Evolutionary conservation across 1,140 invertebrate genomes (phyloP).

Genomic region (Tetraneura akinire): DNA sequence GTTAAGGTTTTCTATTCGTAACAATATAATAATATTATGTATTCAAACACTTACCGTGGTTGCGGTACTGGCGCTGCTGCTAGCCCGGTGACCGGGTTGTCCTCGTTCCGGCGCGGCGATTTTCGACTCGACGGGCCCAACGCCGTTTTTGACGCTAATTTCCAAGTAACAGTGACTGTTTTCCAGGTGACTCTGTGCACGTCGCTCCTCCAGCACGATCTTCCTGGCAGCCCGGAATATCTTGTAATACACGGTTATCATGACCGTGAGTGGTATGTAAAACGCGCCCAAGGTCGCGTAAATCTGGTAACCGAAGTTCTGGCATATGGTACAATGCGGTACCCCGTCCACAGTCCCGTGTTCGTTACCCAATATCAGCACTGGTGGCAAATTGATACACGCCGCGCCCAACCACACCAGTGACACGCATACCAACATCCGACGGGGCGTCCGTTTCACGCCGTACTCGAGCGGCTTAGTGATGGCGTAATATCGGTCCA

Average conservation of each 20-base stretch:
- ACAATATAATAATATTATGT: not conserved
- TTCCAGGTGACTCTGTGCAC: conserved; percentile 81
- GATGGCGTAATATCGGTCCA: conserved; percentile 86
- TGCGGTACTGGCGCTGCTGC: conserved; percentile 68
- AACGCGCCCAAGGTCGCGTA: conserved; percentile 89
- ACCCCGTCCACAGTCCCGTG: conserved; percentile 67
- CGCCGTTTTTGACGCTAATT: conserved; percentile 69
- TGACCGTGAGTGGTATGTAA: conserved; percentile 84
- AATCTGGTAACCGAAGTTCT: conserved; percentile 80
- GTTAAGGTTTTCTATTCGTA: too few relatives aligned
- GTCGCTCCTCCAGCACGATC: conserved; percentile 81
- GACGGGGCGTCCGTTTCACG: conserved; percentile 78
- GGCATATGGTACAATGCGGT: conserved; percentile 75
- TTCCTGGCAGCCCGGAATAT: conserved; percentile 82
- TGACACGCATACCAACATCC: conserved; percentile 82
- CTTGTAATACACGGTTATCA: conserved; percentile 89
- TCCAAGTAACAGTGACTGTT: conserved; percentile 73
- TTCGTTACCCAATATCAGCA: conserved; percentile 86
- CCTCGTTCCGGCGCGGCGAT: conserved; percentile 62
- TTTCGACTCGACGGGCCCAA: conserved; percentile 66
- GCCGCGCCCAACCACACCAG: conserved; percentile 88
- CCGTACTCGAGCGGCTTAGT: conserved; percentile 88
- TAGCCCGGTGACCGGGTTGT: conserved; percentile 60
- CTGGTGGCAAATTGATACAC: conserved; percentile 84
- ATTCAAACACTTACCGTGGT: conserved; percentile 56